Base-by-base conservation (phyloP, 2,797 vertebrate genomes). In the Sebastes diploproa region DNA sequence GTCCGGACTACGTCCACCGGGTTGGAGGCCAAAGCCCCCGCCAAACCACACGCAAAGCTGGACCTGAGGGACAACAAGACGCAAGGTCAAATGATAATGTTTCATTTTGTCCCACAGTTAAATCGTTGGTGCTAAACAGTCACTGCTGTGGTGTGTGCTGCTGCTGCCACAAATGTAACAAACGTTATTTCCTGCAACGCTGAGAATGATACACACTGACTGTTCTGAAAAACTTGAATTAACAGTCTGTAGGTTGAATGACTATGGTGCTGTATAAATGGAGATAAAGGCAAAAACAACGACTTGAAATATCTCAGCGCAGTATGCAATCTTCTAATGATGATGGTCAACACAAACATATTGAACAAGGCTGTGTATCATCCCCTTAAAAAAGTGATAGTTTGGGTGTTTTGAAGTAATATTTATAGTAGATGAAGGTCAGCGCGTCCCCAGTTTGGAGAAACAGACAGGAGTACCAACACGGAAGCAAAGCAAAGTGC, bases 1-100 rank as follows among this genome's bases (percentile, higher is more conserved):
- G 98, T 99, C 84, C 98, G 95, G 60, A 99, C 98, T 25, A 99
- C 98, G 0, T 99, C 98, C 88, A 99, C 97, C 0, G 98, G 98
- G 90, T 99, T 99, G 46, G 98, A 99, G 56, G 98, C 97, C 55
- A 99, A 81, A 65, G 98, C 98, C 4, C 98, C 98, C 0, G 98
- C 98, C 81, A 99, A 96, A 65, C 98, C 98, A 0, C 98, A 99
- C 0, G 96, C 95, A 77, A 99, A 98, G 89, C 98, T 99, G 90
- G 98, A 98, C 83, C 98, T 99, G 84, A 8, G 14, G 25, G 36
- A 60, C 4, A 11, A 55, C 10, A 70, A 70, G 18, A 11, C 9
- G 36, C 20, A 62, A 16, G n/a, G 30, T 72, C 7, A 46, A 7
- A 25, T 60, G 8, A 46, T 16, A 50, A 20, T 6, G 2, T 66